Base-by-base conservation (phyloP, 2,113 vertebrate genomes). In the Trogon surrucura region DNA sequence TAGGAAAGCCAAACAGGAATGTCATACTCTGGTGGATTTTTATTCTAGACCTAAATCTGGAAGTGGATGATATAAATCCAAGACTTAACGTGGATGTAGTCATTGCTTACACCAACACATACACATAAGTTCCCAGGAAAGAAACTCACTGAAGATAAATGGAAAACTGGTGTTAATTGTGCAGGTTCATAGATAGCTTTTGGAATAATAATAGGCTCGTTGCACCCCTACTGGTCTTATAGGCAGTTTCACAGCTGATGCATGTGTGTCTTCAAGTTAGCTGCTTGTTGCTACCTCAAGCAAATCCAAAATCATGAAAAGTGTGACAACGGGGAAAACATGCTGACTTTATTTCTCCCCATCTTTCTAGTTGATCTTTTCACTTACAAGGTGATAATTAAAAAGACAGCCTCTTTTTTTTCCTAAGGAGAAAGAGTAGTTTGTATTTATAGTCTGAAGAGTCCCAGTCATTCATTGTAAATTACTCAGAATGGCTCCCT, bases 361-460 rank as follows among this genome's bases (percentile, higher is more conserved):
- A 67, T 94, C 83, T 93, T 94, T 88, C 75, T 92, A 61, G 51
- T 75, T 91, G 85, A 57, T 93, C 88, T 93, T 95, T 92, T 91
- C 92, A 83, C 87, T 93, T 95, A 78, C 67, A 61, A 85, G 69
- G 69, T 87, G 77, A 79, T 93, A 92, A 95, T 95, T 95, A 74
- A 84, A 85, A 93, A 96, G 83, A 79, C 88, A 92, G 80, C 85
- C 62, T 93, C n/a, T 58, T 48, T 77, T 47, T 67, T 78, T 66
- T 54, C 92, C 77, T 89, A 86, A 88, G 92, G 83, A 91, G 91
- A 78, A 84, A 87, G 36, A 89, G 29, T 93, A 81, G 77, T 72
- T 92, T 79, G 80, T 95, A 79, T 95, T 95, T 95, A 78, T 96
- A 91, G 80, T 95, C 86, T 91, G 77, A 87, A 93, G 80, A 87